These are phyloP conservation scores for Crambe crambe DNA, from an alignment of 37 sponge, comb jelly and placozoan genomes.

Conservation along the genomic window DNA sequence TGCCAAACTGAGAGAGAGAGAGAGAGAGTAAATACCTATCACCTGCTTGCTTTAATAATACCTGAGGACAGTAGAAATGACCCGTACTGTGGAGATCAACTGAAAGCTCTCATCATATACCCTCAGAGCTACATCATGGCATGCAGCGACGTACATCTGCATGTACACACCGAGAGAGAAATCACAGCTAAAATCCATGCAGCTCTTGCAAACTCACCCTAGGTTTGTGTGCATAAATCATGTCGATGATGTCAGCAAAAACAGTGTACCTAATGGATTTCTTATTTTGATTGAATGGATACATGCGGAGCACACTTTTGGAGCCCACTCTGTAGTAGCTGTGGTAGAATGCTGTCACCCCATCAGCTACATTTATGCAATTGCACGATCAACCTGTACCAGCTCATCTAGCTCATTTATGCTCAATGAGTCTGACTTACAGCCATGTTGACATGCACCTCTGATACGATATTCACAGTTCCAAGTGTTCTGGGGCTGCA, in stretches of 20 bases:
- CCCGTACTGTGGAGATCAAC: slow-evolving; percentile 9
- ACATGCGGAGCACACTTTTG: neutral
- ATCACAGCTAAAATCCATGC: no score
- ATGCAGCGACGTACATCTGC: slow-evolving; percentile 71
- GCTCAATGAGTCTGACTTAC: no score
- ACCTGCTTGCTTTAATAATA: neutral
- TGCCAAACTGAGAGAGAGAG: slow-evolving; percentile 15
- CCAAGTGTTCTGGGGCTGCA: slow-evolving; percentile 3
- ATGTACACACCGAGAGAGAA: neutral
- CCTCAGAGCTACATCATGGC: slow-evolving; percentile 53
- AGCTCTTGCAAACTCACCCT: slow-evolving; percentile 20
- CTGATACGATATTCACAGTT: slow-evolving; percentile 18
- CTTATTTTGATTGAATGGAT: slow-evolving; percentile 10
- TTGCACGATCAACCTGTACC: no score
- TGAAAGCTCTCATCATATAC: slow-evolving; percentile 57
- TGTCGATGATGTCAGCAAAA: neutral
- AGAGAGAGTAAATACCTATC: neutral
- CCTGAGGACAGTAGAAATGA: slow-evolving; percentile 38
- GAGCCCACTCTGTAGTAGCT: slow-evolving; percentile 9
- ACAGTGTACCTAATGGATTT: slow-evolving; percentile 17
- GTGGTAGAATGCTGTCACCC: slow-evolving; percentile 7
- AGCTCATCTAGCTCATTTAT: no score
- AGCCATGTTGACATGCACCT: slow-evolving; percentile 13
- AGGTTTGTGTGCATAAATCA: slow-evolving; percentile 42
- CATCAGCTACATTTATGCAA: slow-evolving; percentile 20